phyloP scores from a whole-genome alignment of 1,140 invertebrate genomes.

The Pantala flavescens region DNA sequence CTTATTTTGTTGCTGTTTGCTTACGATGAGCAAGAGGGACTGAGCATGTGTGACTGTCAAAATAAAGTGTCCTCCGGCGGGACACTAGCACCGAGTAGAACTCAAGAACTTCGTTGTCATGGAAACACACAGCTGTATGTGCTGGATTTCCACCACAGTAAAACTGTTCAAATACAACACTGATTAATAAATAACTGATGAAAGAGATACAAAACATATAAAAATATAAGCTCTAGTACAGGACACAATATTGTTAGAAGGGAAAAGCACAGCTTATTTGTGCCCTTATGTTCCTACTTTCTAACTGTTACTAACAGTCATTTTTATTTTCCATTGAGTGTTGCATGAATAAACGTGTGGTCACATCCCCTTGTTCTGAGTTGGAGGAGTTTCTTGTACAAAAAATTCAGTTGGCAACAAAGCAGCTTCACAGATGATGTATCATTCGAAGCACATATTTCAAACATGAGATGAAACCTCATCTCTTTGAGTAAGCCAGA shows the following conservation, averaged over 20 bases:
- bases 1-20: neutral
- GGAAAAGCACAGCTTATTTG: constrained; percentile 1
- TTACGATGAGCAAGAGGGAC: neutral
- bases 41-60: constrained; percentile 1
- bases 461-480: constrained; percentile 5
- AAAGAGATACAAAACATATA: constrained; percentile 10
- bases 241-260: constrained; percentile 2
- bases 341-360: neutral
- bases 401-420: constrained; percentile 10
- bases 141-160: constrained; percentile 8
- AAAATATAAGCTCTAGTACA: constrained; percentile 4
- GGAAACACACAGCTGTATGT: constrained; percentile 1
- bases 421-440: constrained; percentile 8
- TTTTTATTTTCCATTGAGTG: neutral
- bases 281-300: neutral
- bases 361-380: constrained; percentile 4
- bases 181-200: constrained; percentile 10
- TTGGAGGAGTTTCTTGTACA: constrained; percentile 9
- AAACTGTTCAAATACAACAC: constrained; percentile 10
- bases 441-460: neutral
- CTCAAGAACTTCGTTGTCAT: constrained; percentile 9
- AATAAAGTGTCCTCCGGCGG: neutral
- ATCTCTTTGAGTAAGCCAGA: constrained; percentile 6
- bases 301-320: constrained; percentile 2
- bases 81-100: constrained; percentile 3